Percentiles rank a stretch among this genome's conserved stretches.
Conservation (phyloP, 2,113 vertebrate genomes). For the Catharus minimus region DNA sequence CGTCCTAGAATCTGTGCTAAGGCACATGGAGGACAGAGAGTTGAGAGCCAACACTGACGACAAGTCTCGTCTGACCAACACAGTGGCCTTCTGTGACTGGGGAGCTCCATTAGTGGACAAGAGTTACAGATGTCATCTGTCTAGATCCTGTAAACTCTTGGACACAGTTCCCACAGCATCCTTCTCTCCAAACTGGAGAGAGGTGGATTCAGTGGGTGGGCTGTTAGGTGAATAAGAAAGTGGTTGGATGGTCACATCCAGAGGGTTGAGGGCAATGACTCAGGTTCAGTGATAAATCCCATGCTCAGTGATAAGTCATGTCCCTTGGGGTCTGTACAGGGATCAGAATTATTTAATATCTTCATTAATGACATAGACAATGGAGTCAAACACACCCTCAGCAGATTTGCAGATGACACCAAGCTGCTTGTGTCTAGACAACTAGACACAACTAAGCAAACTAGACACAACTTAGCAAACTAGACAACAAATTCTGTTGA, state of each 20-base stretch:
- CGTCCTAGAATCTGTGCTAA: neutral
- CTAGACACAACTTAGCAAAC: too few species aligned
- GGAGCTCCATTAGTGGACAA: neutral
- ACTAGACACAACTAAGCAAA: too few species aligned
- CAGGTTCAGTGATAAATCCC: neutral
- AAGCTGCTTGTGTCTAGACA: neutral
- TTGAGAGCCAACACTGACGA: neutral
- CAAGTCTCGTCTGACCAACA: neutral
- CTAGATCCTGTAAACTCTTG: neutral
- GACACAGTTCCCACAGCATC: neutral
- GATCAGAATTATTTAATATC: neutral
- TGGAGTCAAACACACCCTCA: rapidly evolving
- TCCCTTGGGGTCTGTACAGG: neutral
- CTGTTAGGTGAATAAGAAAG: neutral
- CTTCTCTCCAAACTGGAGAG: neutral
- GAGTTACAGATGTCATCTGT: neutral
- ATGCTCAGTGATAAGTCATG: neutral
- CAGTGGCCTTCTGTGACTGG: neutral
- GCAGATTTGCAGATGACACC: neutral
- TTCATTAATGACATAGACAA: neutral
- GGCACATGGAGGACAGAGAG: neutral
- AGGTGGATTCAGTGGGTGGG: too few species aligned
- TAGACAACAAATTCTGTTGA: neutral
- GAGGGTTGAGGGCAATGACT: neutral
- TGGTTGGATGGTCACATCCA: neutral